These are phyloP conservation scores for Apteryx owenii DNA, from an alignment of 2,113 vertebrate species.

Conservation along the genomic window DNA sequence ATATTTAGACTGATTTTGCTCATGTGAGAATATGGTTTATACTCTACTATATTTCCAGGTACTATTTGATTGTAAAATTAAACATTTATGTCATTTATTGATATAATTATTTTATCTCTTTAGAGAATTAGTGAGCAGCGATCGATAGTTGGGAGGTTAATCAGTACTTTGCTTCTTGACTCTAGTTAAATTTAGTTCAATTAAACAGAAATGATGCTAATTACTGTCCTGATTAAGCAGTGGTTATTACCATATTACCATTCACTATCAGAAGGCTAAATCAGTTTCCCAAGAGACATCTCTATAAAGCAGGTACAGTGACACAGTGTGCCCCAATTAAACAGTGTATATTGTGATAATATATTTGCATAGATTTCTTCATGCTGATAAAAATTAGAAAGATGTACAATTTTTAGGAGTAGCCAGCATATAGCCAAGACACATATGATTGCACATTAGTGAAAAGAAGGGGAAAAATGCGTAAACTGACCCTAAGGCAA, in stretches of 20 bases:
- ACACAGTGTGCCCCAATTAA: not conserved
- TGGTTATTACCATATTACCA: constrained; percentile 52
- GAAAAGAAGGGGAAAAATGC: not conserved
- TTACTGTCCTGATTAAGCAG: constrained; percentile 63
- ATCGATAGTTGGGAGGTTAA: constrained; percentile 68
- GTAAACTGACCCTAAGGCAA: not conserved
- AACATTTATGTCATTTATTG: constrained; percentile 41
- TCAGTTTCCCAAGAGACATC: constrained; percentile 18
- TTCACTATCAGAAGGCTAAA: constrained; percentile 36
- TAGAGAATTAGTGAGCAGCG: constrained; percentile 11
- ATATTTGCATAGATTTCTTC: not conserved
- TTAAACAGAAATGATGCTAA: constrained; percentile 62
- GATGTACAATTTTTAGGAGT: not conserved
- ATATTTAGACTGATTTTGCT: not conserved
- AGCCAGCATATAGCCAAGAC: not conserved
- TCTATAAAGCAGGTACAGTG: constrained; percentile 1
- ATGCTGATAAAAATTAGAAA: not conserved
- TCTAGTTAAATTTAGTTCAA: constrained; percentile 52
- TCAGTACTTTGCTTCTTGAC: constrained; percentile 51
- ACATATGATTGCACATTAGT: not conserved
- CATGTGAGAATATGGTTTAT: not conserved
- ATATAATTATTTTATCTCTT: constrained; percentile 45
- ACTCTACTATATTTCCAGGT: not conserved
- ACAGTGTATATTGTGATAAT: not conserved
- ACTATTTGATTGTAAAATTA: constrained; percentile 20